Percentiles rank a stretch among this genome's conserved stretches.
These are phyloP conservation scores for Cercocebus atys DNA, from an alignment of 2,113 vertebrate species.

Conservation along the genomic window DNA sequence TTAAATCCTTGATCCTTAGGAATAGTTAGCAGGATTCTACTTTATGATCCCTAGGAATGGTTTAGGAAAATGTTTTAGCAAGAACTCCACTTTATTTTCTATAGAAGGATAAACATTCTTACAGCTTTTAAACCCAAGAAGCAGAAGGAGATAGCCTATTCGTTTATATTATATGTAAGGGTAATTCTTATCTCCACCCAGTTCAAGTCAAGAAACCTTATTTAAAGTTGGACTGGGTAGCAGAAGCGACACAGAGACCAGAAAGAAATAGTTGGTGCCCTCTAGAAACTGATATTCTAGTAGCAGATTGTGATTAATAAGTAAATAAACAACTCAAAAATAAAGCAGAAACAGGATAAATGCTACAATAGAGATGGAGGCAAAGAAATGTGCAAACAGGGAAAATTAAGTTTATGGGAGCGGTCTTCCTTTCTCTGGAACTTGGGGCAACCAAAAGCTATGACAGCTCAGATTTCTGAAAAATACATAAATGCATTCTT, in stretches of 20 bases:
- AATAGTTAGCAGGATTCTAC: background rate
- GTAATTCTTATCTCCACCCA: background rate
- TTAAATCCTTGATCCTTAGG: background rate
- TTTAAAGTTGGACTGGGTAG: background rate
- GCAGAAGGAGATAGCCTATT: background rate
- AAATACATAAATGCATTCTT: slow-evolving; percentile 6
- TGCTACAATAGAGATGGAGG: background rate
- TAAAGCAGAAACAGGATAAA: background rate
- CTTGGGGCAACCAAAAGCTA: background rate
- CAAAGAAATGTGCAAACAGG: background rate
- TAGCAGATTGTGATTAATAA: background rate
- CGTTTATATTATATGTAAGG: background rate
- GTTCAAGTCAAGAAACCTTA: background rate
- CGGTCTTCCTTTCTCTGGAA: background rate
- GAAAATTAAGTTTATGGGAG: background rate
- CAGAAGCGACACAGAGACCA: slow-evolving; percentile 16
- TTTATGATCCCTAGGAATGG: background rate
- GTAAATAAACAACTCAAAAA: background rate
- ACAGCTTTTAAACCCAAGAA: background rate
- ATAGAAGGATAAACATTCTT: background rate
- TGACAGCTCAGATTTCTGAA: slow-evolving; percentile 10
- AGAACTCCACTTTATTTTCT: background rate
- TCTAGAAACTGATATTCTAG: background rate
- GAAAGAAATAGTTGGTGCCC: background rate
- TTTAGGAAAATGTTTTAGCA: background rate